Evolutionary conservation across 2,888 invertebrate species (phyloP), one percentile per base, ranked within the genome.

Genomic region (Orthosia incerta): DNA sequence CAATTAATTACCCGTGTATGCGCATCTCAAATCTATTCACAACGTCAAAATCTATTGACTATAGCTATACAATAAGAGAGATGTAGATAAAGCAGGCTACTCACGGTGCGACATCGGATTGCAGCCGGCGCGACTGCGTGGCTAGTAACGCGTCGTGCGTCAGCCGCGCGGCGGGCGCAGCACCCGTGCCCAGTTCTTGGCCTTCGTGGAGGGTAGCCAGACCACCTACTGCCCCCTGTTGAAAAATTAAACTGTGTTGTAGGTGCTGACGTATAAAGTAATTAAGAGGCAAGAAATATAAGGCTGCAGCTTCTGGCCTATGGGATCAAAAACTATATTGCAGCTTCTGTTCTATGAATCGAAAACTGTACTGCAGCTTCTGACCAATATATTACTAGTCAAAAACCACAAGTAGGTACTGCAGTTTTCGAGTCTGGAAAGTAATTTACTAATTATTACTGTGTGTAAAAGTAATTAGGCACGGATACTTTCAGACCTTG

Each of bases 201-300:
- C 98, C 99, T 95, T 99, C 99, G 94, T 98, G 98, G 61, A 99
- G 96, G 11, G 99, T 98, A 23, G 99, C 98, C 89, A 99, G 96
- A 12, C 97, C 93, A 82, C 96, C 97, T 79, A 95, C 96, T 79
- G 96, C 95, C 81, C 74, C 68, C 88, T 87, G 84, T 12, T 12
- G 12, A 46, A 7, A 20, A 61, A 39, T 48, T n/a, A 16, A 66
- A 26, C 3, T 39, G 20, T 39, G 15, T 13, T 79, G 48, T 20
- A 73, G 31, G 0, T 50, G 55, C 26, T 59, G 16, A 57, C 11
- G 1, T n/a, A 45, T 51, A 9, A 39, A 9, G 9, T 39, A 39
- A 9, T 39, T 39, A 39, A 9, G 39, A 39, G 39, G 39, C 7
- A 39, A 39, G 7, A 39, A 39, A 39, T 39, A 39, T 7, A 39